A percentile compares a stretch with the other conserved stretches of the same genome.
These are phyloP conservation scores for Myrmophylax atrothorax DNA, from an alignment of 2,113 vertebrate species.

Conservation along the genomic window DNA sequence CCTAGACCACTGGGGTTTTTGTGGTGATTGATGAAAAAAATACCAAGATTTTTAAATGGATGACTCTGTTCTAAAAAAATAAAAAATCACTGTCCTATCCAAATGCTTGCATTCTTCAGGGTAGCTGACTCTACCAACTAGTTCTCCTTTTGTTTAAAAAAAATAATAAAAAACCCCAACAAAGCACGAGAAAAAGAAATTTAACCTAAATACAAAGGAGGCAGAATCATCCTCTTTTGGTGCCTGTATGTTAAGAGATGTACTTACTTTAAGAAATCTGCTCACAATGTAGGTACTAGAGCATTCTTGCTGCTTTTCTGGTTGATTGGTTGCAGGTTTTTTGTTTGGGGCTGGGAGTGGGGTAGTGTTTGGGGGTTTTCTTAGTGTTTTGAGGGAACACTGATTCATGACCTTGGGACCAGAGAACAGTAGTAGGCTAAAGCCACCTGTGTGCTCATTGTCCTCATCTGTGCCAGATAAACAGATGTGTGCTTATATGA, in stretches of 20 bases:
- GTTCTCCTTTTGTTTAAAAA: background rate
- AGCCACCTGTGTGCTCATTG: background rate
- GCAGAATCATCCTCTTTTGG: background rate
- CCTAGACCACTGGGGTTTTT: background rate
- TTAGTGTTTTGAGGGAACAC: background rate
- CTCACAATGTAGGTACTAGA: background rate
- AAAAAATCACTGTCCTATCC: background rate
- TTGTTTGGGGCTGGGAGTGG: background rate
- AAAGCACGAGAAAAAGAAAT: background rate
- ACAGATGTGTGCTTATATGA: background rate
- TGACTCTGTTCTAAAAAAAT: background rate
- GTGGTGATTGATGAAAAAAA: background rate
- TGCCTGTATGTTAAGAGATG: background rate
- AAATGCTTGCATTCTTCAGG: background rate
- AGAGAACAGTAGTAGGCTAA: background rate
- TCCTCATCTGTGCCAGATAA: background rate
- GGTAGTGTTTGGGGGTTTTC: background rate
- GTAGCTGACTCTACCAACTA: background rate
- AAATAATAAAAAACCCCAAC: background rate
- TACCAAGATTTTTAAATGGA: background rate
- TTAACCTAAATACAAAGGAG: background rate
- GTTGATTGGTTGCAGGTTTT: background rate
- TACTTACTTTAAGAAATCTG: background rate
- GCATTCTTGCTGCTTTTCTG: background rate
- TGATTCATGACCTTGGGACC: background rate